Evolutionary conservation across 2,113 vertebrate species (phyloP).

Genomic region (Xenus cinereus): DNA sequence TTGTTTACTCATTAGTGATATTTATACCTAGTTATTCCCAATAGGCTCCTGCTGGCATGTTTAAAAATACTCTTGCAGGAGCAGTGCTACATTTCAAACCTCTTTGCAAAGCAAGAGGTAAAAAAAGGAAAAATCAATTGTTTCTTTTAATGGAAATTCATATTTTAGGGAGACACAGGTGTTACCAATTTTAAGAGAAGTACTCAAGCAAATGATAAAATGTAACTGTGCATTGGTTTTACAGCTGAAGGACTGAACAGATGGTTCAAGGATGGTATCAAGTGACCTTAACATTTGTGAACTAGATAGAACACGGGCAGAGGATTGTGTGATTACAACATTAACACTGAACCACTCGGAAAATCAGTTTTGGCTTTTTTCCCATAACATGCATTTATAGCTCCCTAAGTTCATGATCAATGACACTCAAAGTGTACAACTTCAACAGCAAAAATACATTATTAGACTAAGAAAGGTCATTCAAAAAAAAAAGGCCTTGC

Average conservation of each 20-base stretch:
- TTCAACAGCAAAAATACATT: neutral
- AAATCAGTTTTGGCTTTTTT: neutral
- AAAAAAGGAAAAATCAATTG: neutral
- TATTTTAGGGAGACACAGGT: neutral
- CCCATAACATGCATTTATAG: neutral
- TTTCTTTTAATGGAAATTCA: neutral
- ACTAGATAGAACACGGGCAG: neutral
- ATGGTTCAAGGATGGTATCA: neutral
- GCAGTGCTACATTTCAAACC: neutral
- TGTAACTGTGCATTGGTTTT: neutral
- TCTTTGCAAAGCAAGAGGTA: neutral
- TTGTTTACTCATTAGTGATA: neutral
- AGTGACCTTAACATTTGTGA: neutral
- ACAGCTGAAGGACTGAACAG: neutral
- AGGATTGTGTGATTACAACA: neutral
- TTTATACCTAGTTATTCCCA: neutral
- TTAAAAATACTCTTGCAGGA: neutral
- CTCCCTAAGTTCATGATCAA: neutral
- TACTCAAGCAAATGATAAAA: neutral
- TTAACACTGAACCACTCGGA: neutral
- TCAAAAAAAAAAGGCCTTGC: neutral
- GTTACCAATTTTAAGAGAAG: neutral
- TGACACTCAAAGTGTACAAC: neutral
- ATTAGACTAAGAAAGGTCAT: neutral
- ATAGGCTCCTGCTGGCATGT: neutral